Evolutionary conservation across 1,140 invertebrate species (phyloP).

Genomic region (Arion vulgaris): DNA sequence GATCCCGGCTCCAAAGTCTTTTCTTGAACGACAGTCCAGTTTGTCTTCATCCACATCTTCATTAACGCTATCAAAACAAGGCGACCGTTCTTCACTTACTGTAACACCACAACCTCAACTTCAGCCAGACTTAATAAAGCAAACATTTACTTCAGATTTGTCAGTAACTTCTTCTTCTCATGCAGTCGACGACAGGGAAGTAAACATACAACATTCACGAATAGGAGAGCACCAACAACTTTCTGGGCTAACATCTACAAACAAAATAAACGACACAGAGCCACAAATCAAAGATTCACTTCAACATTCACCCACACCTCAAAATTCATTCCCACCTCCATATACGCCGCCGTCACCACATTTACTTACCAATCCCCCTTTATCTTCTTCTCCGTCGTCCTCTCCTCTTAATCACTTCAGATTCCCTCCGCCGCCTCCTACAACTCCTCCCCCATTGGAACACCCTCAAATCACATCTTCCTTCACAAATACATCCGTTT

Average conservation of each 20-base stretch:
- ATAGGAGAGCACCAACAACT: background rate
- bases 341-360: background rate
- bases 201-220: background rate
- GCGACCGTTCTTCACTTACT: background rate
- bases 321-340: background rate
- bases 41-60: conserved; percentile 26
- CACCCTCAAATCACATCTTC: background rate
- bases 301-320: conserved; percentile 6
- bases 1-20: conserved; percentile 21
- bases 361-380: background rate
- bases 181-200: background rate
- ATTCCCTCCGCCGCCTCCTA: background rate
- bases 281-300: background rate
- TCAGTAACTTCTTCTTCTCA: background rate
- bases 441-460: background rate
- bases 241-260: background rate
- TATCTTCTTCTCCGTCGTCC: background rate
- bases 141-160: background rate
- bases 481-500: background rate
- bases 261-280: background rate
- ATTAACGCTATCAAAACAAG: background rate
- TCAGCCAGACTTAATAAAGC: background rate
- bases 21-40: conserved; percentile 17
- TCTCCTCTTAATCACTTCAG: background rate
- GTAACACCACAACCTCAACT: background rate